Conservation (phyloP, 1,140 invertebrate species). For the Dendrolimus kikuchii region DNA sequence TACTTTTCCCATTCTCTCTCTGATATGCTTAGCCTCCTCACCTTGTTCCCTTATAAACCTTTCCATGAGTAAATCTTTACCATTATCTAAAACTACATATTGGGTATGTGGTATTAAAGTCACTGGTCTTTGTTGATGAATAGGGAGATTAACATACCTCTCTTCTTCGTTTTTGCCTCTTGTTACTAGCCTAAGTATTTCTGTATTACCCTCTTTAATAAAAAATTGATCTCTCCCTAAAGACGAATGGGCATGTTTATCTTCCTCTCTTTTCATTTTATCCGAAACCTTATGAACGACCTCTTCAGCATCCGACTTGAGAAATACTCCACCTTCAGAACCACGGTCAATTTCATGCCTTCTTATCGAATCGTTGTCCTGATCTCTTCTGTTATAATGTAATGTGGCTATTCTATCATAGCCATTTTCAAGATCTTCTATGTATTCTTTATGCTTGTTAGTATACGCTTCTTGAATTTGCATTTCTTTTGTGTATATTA, state of each 20-base stretch:
- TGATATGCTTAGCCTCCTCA: slow-evolving; percentile 71
- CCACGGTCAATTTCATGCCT: slow-evolving; percentile 83
- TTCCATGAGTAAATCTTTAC: slow-evolving; percentile 85
- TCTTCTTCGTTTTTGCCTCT: slow-evolving; percentile 78
- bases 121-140: slow-evolving; percentile 64
- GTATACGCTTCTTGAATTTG: slow-evolving; percentile 63
- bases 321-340: slow-evolving; percentile 74
- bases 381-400: slow-evolving; percentile 58
- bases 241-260: slow-evolving; percentile 46
- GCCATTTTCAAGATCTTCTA: slow-evolving; percentile 74
- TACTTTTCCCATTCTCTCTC: slow-evolving; percentile 74
- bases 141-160: slow-evolving; percentile 74
- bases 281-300: slow-evolving; percentile 43
- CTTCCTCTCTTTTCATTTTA: slow-evolving; percentile 45
- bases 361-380: slow-evolving; percentile 80
- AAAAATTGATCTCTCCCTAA: slow-evolving; percentile 80
- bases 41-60: slow-evolving; percentile 87
- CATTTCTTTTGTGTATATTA: slow-evolving; percentile 74
- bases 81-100: slow-evolving; percentile 77
- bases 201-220: slow-evolving; percentile 86
- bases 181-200: slow-evolving; percentile 85
- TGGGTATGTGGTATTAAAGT: slow-evolving; percentile 75
- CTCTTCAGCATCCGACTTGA: slow-evolving; percentile 56
- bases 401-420: slow-evolving; percentile 69
- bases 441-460: slow-evolving; percentile 75